Conservation (phyloP, 2,888 invertebrate genomes). For the Trimorus sp. region DNA sequence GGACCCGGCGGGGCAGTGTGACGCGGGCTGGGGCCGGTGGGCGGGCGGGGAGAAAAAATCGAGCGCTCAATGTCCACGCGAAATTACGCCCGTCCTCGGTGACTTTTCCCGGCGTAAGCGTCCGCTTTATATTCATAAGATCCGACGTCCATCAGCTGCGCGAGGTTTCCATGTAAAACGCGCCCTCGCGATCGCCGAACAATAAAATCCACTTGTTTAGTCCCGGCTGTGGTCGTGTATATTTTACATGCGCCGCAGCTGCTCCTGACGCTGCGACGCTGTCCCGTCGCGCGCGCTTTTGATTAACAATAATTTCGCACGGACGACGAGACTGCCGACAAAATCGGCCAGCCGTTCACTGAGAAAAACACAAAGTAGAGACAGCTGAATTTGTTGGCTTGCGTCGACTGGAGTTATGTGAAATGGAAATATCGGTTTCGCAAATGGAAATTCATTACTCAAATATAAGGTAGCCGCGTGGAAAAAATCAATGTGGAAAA, state of each 20-base stretch:
- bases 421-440: too few relatives aligned
- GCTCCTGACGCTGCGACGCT: conserved; percentile 21
- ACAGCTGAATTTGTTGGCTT: too few relatives aligned
- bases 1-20: too few relatives aligned
- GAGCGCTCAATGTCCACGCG: conserved; percentile 3
- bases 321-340: too few relatives aligned
- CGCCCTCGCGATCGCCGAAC: conserved; percentile 38
- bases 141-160: conserved; percentile 19
- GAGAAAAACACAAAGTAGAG: too few relatives aligned
- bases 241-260: conserved; percentile 32
- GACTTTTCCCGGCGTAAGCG: background rate
- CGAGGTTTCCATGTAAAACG: conserved; percentile 38
- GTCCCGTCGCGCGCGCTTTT: background rate
- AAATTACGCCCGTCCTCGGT: conserved; percentile 3
- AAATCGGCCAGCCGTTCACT: too few relatives aligned
- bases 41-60: background rate
- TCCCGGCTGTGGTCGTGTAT: conserved; percentile 18
- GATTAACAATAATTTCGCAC: too few relatives aligned
- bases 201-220: conserved; percentile 46
- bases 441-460: too few relatives aligned
- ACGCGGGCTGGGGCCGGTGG: too few relatives aligned
- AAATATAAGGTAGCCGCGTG: too few relatives aligned
- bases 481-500: too few relatives aligned
- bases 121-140: conserved; percentile 44
- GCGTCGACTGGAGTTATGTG: too few relatives aligned